Base-by-base conservation (phyloP, 2,888 invertebrate species). In the Dendrolimus houi region DNA sequence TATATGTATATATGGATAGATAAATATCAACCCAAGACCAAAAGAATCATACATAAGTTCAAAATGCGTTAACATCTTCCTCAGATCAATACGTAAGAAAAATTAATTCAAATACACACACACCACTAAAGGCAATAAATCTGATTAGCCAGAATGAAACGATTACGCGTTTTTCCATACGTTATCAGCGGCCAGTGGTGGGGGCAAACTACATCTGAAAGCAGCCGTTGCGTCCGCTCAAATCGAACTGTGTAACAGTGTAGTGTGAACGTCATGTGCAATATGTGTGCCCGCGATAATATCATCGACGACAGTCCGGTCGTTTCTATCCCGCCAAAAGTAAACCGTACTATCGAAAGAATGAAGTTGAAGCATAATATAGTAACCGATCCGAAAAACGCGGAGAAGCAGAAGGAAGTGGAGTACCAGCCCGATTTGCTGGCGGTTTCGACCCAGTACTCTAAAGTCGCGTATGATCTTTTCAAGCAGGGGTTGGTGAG, bases 351-450 rank as follows among this genome's bases (percentile, higher is more conserved):
- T 1, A 59, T 91, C 47, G 87, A 90, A 56, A 70, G 83, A 3
- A 74, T 91, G 77, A 91, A 91, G 84, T 78, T 65, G 62, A 89
- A 89, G 66, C 91, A 91, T 64, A 87, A 86, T 57, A 83, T 89
- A 56, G 70, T 76, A 54, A 90, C 87, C 1, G 80, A 88, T 56
- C 89, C 88, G 6, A 65, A 65, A 41, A 74, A 77, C 60, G 75
- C 71, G 3, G 81, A 82, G 59, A 83, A 77, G 57, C 81, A 83
- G 77, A 82, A 74, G 71, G 82, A 79, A 67, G 84, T 85, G 58
- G 85, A 71, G 7, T 91, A 83, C 74, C 88, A 81, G 74, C 89
- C 83, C 14, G 91, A 92, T 64, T 79, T 92, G 41, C 81, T 92
- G 17, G 84, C 91, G 0, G 70, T 88, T 40, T 89, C 90, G 61